A percentile compares a stretch with the other conserved stretches of the same genome.
Evolutionary conservation across 2,797 vertebrate species (phyloP).

Genomic region (Hapalemur alaotrensis): DNA sequence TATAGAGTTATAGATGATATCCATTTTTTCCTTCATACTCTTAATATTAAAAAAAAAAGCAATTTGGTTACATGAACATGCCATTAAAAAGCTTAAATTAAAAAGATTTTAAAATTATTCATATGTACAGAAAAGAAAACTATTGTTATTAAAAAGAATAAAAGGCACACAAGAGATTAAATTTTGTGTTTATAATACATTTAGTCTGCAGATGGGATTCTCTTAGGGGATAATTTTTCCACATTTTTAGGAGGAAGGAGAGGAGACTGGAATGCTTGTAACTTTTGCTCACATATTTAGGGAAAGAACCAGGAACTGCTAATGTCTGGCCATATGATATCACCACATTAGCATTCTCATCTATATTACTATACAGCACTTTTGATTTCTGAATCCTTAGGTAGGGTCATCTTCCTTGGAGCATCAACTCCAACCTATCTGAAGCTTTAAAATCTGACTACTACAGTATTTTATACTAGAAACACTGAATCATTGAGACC

Average conservation of each 20-base stretch:
- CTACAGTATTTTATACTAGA: not conserved
- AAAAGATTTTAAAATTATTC: not conserved
- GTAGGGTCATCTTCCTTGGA: not conserved
- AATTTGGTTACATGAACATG: not conserved
- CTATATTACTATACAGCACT: not conserved
- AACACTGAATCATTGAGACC: not conserved
- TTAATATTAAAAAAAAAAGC: not conserved
- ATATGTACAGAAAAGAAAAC: not conserved
- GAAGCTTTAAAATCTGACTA: constrained; percentile 24
- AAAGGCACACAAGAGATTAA: not conserved
- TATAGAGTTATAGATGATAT: constrained; percentile 10
- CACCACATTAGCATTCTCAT: not conserved
- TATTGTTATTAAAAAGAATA: not conserved
- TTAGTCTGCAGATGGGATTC: constrained; percentile 20
- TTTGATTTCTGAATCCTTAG: constrained; percentile 12
- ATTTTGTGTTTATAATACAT: constrained; percentile 17
- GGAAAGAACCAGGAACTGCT: not conserved
- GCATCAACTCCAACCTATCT: not conserved
- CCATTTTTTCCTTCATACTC: not conserved
- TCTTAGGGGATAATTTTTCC: not conserved
- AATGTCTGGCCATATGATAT: not conserved
- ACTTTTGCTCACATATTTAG: not conserved
- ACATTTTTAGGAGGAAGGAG: not conserved
- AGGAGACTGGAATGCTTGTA: not conserved
- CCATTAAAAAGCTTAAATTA: not conserved